phyloP scores from a whole-genome alignment of 2,888 invertebrate species.

The Cheilosia grossa region DNA sequence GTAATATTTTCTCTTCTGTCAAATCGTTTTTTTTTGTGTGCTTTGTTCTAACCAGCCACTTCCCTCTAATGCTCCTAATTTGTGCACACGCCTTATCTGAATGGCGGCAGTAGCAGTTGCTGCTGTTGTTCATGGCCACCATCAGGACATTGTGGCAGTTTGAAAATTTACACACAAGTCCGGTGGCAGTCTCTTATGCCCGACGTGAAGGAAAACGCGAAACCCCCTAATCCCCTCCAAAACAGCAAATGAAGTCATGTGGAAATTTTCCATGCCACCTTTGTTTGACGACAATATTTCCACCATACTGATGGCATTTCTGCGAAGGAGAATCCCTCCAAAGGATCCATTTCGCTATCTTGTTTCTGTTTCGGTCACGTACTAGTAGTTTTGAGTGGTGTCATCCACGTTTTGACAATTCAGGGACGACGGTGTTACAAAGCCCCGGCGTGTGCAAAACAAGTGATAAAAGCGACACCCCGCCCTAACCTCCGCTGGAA shows the following conservation, averaged over 20 bases:
- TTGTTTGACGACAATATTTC: constrained; percentile 58
- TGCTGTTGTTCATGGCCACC: neutral
- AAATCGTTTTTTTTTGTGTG: constrained; percentile 7
- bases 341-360: constrained; percentile 19
- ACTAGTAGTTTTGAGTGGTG: constrained; percentile 68
- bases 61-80: constrained; percentile 60
- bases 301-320: constrained; percentile 38
- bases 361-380: constrained; percentile 65
- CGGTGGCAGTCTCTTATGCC: neutral
- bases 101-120: constrained; percentile 36
- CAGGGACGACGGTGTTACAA: constrained; percentile 43
- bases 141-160: constrained; percentile 19
- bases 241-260: constrained; percentile 59
- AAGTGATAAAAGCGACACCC: constrained; percentile 56
- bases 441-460: constrained; percentile 56
- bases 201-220: constrained; percentile 11
- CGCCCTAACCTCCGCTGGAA: neutral
- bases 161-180: constrained; percentile 28
- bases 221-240: neutral
- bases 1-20: constrained; percentile 65
- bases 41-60: constrained; percentile 31
- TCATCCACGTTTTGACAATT: constrained; percentile 58
- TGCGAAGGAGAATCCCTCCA: constrained; percentile 29
- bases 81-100: constrained; percentile 70
- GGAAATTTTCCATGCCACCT: constrained; percentile 42